These are phyloP conservation scores for Perizoma flavofasciatum DNA, from an alignment of 2,888 invertebrate species.

Conservation along the genomic window DNA sequence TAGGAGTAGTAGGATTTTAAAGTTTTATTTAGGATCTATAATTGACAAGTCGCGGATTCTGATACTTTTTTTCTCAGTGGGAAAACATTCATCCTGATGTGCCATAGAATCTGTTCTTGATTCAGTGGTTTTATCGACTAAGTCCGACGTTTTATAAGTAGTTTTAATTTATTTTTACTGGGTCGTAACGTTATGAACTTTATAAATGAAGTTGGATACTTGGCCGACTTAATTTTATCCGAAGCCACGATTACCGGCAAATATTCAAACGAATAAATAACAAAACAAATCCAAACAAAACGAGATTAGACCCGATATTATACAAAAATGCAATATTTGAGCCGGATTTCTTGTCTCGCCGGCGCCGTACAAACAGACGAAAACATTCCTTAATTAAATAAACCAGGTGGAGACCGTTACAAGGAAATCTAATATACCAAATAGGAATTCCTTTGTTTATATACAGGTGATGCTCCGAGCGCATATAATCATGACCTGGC, in stretches of 20 bases:
- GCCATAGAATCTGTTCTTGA: slow-evolving; percentile 1
- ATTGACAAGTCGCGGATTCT: too few relatives aligned
- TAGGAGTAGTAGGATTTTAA: too few relatives aligned
- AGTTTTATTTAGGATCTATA: too few relatives aligned
- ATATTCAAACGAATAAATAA: slow-evolving; percentile 28
- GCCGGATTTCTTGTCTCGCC: slow-evolving; percentile 46
- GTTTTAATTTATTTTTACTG: too few relatives aligned
- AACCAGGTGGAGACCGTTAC: slow-evolving; percentile 57
- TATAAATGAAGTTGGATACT: too few relatives aligned
- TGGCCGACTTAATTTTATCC: neutral
- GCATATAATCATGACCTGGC: slow-evolving; percentile 10
- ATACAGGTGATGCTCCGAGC: slow-evolving; percentile 24
- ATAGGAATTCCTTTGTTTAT: slow-evolving; percentile 61
- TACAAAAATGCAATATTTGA: slow-evolving; percentile 56
- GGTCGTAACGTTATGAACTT: too few relatives aligned
- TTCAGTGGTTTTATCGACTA: slow-evolving; percentile 1
- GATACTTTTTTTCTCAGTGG: neutral
- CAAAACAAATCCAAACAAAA: slow-evolving; percentile 44
- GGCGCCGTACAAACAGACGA: slow-evolving; percentile 43
- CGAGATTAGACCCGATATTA: slow-evolving; percentile 48
- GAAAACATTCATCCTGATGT: slow-evolving; percentile 15
- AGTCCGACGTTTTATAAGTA: too few relatives aligned
- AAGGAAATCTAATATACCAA: slow-evolving; percentile 63
- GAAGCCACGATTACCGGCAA: neutral
- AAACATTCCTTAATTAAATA: slow-evolving; percentile 74